Evolutionary conservation across 2,113 vertebrate species (phyloP).

Genomic region (Pelmatolapia mariae): DNA sequence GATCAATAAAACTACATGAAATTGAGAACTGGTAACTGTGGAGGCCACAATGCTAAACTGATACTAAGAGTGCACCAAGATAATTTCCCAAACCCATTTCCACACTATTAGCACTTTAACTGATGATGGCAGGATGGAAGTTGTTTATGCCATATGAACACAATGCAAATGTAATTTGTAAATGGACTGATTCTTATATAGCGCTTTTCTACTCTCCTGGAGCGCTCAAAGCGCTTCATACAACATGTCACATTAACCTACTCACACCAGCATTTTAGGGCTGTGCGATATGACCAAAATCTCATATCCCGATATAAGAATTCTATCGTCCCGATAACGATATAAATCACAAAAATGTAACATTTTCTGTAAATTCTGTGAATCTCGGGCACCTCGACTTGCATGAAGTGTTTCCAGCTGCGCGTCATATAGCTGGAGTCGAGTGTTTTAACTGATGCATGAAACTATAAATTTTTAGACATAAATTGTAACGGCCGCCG

Average conservation of each 20-base stretch:
- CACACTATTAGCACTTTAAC: background rate
- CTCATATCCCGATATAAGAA: too few relatives aligned
- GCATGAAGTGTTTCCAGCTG: too few relatives aligned
- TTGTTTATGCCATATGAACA: background rate
- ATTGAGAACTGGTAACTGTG: background rate
- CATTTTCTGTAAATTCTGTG: too few relatives aligned
- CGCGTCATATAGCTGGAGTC: too few relatives aligned
- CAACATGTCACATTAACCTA: background rate
- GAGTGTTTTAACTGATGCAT: too few relatives aligned
- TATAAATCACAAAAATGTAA: too few relatives aligned
- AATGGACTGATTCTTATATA: background rate
- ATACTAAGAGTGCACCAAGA: background rate
- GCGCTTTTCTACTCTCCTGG: background rate
- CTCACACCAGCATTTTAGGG: background rate
- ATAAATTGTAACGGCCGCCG: too few relatives aligned
- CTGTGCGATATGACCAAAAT: too few relatives aligned
- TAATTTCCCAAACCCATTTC: background rate
- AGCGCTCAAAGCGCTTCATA: background rate
- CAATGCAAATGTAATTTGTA: background rate
- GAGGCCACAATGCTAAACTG: background rate
- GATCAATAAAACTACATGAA: background rate
- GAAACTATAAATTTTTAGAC: too few relatives aligned
- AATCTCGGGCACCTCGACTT: too few relatives aligned
- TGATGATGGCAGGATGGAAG: background rate
- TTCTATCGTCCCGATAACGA: too few relatives aligned